A percentile compares a stretch with the other conserved stretches of the same genome.
phyloP scores from a whole-genome alignment of 2,797 vertebrate species.

The Tauraco hartlaubi region DNA sequence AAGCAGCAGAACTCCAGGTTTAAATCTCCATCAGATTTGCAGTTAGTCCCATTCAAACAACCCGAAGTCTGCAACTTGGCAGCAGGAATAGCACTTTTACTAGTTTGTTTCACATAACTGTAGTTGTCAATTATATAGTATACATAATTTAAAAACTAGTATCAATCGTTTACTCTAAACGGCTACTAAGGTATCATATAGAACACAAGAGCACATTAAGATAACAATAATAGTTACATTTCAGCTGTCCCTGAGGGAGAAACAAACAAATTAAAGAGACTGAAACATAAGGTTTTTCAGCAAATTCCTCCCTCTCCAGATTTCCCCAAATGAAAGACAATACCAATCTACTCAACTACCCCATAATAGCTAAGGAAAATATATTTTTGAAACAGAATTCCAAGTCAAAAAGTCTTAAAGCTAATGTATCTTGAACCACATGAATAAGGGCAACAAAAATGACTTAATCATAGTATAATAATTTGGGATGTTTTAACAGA shows the following conservation, averaged over 20 bases:
- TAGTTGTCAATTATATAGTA: neutral
- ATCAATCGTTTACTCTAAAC: neutral
- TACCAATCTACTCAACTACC: neutral
- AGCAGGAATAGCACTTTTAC: neutral
- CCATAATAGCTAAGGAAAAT: neutral
- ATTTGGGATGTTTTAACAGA: neutral
- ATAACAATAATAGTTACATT: neutral
- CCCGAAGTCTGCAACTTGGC: neutral
- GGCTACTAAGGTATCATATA: neutral
- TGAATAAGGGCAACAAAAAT: neutral
- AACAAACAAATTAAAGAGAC: neutral
- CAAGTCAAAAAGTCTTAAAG: neutral
- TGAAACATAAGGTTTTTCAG: neutral
- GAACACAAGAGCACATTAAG: neutral
- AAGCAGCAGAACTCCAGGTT: neutral
- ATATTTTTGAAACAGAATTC: neutral
- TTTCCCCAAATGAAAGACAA: neutral
- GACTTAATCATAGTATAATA: neutral
- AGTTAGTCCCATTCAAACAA: neutral
- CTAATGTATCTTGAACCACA: neutral
- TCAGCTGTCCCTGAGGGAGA: neutral
- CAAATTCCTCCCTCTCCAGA: neutral
- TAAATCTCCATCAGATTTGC: neutral
- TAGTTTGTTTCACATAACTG: neutral
- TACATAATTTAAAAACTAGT: neutral